Evolutionary conservation across 1,140 invertebrate species (phyloP), one percentile per base, ranked within the genome.

Genomic region (Laodelphax striatellus): DNA sequence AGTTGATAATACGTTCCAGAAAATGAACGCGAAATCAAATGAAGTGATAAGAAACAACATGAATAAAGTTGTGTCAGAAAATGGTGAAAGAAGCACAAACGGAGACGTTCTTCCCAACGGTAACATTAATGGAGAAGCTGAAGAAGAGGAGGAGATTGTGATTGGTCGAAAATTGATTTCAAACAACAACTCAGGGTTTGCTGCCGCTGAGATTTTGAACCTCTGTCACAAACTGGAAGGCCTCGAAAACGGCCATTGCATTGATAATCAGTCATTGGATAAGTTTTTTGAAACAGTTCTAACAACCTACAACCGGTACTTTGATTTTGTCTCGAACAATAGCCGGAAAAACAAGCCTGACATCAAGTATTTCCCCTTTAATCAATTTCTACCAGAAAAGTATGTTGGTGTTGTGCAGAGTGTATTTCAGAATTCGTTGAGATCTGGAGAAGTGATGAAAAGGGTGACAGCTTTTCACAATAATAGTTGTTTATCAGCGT

Each of bases 351-450:
- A 50, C 17, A 57, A 62, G 16, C 21, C 17, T 17, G 22, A 46
- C 28, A 50, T 44, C 24, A 50, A 46, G 21, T 38, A 52, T 28
- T 66, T 66, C 57, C 65, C 65, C 1, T 64, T 66, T 17, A 64
- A 57, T 55, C 31, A 60, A 31, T 58, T 52, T 24, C 22, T 65
- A 28, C 17, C 24, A n/a, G 24, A 41, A 24, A 52, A 63, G 8
- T n/a, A 52, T 59, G 31, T 61, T 55, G 24, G 58, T 52, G 52
- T 63, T 31, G 60, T 69, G 3, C 57, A 62, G 52, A 57, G 55
- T 22, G 42, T 60, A 17, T 63, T 68, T 31, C 61, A 66, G 61
- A 57, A 61, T 16, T 54, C 58, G 44, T 63, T 69, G 1, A 57
- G 57, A 42, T 61, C 52, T 10, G 62, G 64, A 13, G 38, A 58